phyloP scores from a whole-genome alignment of 2,797 vertebrate species.

The Momotus momota region DNA sequence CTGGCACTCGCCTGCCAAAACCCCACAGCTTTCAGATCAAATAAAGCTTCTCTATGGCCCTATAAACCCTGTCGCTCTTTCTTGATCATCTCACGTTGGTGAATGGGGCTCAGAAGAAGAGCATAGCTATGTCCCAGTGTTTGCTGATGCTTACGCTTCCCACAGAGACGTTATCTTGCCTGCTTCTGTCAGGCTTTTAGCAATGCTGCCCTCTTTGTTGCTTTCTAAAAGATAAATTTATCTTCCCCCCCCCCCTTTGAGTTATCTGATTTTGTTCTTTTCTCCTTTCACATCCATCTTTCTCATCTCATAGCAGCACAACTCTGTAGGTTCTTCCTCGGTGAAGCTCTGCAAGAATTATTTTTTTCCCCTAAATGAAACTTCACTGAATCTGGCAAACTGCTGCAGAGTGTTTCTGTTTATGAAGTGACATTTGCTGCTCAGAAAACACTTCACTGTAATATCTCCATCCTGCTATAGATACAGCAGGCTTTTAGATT shows the following conservation, averaged over 20 bases:
- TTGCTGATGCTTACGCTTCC: rapidly evolving
- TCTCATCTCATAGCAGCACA: not conserved
- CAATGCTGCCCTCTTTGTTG: not conserved
- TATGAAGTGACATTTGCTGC: not conserved
- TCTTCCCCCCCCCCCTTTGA: not conserved
- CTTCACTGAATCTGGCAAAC: not conserved
- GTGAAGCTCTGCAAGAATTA: not conserved
- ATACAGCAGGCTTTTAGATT: not conserved
- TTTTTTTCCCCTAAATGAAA: not conserved
- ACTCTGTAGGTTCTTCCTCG: rapidly evolving
- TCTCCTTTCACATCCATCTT: not conserved
- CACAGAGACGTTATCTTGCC: rapidly evolving
- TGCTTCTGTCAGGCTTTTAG: not conserved
- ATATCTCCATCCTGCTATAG: not conserved
- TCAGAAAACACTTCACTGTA: not conserved
- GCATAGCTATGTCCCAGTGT: rapidly evolving
- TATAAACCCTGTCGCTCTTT: not conserved
- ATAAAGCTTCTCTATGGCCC: rapidly evolving
- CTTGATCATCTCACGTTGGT: rapidly evolving
- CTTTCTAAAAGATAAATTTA: not conserved
- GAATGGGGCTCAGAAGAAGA: not conserved
- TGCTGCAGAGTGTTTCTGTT: not conserved
- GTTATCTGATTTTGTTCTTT: not conserved
- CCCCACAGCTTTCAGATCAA: not conserved
- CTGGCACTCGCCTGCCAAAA: not conserved